Percentiles rank a stretch among this genome's conserved stretches.
These are phyloP conservation scores for Baronia brevicornis DNA, from an alignment of 2,888 invertebrate species.

Conservation along the genomic window DNA sequence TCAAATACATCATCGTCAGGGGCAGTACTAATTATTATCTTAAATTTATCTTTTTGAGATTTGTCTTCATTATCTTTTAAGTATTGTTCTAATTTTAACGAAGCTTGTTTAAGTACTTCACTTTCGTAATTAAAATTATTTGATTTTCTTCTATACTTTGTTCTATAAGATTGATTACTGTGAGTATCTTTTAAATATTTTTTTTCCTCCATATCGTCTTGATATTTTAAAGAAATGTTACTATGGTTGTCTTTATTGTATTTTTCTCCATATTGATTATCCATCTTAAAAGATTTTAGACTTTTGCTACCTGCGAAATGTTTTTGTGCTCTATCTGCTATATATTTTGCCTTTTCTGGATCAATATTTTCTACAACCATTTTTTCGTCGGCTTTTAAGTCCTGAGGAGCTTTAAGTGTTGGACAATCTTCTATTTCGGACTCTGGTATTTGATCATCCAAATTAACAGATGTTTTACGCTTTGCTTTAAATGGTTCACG, in stretches of 20 bases:
- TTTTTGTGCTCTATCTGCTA: conserved; percentile 54
- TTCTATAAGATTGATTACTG: conserved; percentile 57
- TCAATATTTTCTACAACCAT: conserved; percentile 56
- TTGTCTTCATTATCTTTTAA: conserved; percentile 51
- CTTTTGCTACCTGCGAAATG: conserved; percentile 53
- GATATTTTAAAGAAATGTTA: conserved; percentile 51
- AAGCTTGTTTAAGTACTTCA: conserved; percentile 74
- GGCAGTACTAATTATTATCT: conserved; percentile 41
- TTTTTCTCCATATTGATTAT: conserved; percentile 55
- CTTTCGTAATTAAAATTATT: conserved; percentile 78
- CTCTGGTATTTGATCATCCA: conserved; percentile 59
- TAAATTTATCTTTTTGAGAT: conserved; percentile 40
- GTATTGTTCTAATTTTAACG: conserved; percentile 69
- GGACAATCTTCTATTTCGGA: conserved; percentile 71
- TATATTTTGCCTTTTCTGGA: conserved; percentile 52
- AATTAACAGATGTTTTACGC: conserved; percentile 54
- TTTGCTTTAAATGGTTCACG: conserved; percentile 51
- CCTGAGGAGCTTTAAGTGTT: conserved; percentile 66
- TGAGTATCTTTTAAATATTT: conserved; percentile 64
- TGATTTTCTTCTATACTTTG: conserved; percentile 53
- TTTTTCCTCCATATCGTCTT: conserved; percentile 57
- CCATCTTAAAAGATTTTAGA: conserved; percentile 59
- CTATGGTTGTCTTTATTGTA: conserved; percentile 60
- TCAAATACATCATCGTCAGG: conserved; percentile 46
- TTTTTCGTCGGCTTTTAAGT: conserved; percentile 70